Evolutionary conservation across 2,113 vertebrate genomes (phyloP), one percentile per base, ranked within the genome.

Genomic region (Ochotona curzoniae): DNA sequence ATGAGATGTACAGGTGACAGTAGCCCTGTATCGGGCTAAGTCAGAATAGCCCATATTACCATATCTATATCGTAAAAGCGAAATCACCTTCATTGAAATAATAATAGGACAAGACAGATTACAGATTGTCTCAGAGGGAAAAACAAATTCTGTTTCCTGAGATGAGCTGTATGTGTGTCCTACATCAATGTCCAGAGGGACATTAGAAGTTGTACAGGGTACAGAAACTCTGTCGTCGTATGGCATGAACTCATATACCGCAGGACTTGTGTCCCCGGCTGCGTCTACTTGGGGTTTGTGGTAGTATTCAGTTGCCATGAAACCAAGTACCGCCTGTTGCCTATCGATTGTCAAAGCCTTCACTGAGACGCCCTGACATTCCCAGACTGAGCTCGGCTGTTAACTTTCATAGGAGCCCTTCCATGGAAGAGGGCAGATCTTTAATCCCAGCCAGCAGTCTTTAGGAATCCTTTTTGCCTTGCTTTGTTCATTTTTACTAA

Each of bases 171-270:
- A 84, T 73, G 44, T 93, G 82, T 73, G 30, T 95, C 94, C 84
- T 93, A 60, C 78, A 30, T 89, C 93, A 23, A 60, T 84, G 94
- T 96, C 93, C 84, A 44, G 1, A 0, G 17, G 91, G 94, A 95
- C 92, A 13, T 93, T 91, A 96, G 67, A 86, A 83, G 76, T 87
- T 74, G 84, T 82, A 87, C 66, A 76, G 80, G 71, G 26, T 81
- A 57, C 73, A 73, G 93, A 84, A 21, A 54, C n/a, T 57, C 79
- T 70, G 80, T 90, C 67, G 5, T 60, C 63, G 89, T 91, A 23
- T 86, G 91, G 92, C 78, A 78, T 83, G 35, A 32, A 12, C 70
- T 83, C 70, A 51, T 8, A 54, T 51, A 17, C 64, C 28, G 57
- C 21, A 63, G 79, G 66, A 38, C 47, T 71, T 71, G 66, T 64